Evolutionary conservation across 2,888 invertebrate species (phyloP).

Genomic region (Allolobophora icterica): DNA sequence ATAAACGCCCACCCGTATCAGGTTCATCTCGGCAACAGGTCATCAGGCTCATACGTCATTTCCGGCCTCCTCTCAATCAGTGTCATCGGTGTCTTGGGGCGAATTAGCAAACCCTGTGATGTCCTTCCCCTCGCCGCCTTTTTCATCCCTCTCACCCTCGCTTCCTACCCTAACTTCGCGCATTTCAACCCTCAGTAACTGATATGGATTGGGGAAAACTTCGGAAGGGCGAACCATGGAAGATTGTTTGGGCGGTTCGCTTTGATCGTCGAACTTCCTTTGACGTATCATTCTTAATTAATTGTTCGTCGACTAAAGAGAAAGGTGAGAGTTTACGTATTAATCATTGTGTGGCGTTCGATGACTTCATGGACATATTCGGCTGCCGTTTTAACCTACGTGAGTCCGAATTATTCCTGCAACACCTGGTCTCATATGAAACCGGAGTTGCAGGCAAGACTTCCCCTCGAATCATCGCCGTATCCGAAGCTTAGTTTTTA

Average conservation of each 20-base stretch:
- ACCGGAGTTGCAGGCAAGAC: no score
- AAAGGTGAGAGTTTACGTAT: neutral
- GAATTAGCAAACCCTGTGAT: neutral
- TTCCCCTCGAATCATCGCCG: no score
- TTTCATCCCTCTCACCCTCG: neutral
- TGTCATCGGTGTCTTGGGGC: constrained; percentile 11
- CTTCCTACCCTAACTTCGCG: no score
- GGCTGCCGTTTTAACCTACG: neutral
- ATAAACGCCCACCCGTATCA: neutral
- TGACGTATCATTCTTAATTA: neutral
- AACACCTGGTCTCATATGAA: neutral
- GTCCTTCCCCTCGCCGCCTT: neutral
- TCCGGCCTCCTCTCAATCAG: neutral
- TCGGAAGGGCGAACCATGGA: neutral
- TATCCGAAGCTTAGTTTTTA: neutral
- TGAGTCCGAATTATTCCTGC: neutral
- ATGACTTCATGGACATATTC: neutral
- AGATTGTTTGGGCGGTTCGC: neutral
- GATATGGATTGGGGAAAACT: neutral
- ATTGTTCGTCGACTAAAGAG: neutral
- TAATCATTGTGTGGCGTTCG: neutral
- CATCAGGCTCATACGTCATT: constrained; percentile 1
- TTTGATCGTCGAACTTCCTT: neutral
- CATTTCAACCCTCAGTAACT: neutral
- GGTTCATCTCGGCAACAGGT: neutral